phyloP scores from a whole-genome alignment of 2,113 vertebrate species.

The Hydropotes inermis region DNA sequence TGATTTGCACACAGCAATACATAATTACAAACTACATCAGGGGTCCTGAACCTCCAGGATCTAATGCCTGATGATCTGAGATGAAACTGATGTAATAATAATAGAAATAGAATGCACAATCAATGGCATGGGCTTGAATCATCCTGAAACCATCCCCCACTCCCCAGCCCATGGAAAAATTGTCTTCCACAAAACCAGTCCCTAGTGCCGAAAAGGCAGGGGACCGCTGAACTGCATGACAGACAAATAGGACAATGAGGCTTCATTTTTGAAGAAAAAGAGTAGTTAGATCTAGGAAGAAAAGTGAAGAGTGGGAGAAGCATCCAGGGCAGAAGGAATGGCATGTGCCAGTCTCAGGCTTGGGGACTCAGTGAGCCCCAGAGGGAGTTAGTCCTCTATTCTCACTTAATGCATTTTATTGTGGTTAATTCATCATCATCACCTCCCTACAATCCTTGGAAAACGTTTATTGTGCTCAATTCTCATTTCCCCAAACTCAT shows the following conservation, averaged over 20 bases:
- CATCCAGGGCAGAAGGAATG: not conserved
- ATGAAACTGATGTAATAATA: not conserved
- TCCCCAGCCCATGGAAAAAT: not conserved
- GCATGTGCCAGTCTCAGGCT: not conserved
- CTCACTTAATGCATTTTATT: not conserved
- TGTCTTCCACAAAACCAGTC: not conserved
- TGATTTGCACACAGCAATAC: not conserved
- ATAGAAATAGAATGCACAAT: not conserved
- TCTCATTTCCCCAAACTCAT: not conserved
- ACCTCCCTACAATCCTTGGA: not conserved
- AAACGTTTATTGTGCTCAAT: not conserved
- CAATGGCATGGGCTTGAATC: not conserved
- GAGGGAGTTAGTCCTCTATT: not conserved
- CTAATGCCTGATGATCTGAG: not conserved
- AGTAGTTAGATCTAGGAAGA: not conserved
- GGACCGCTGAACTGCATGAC: not conserved
- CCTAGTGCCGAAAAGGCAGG: not conserved
- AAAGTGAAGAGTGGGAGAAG: not conserved
- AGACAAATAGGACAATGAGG: not conserved
- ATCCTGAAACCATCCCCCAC: not conserved
- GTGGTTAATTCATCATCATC: not conserved
- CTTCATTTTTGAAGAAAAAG: not conserved
- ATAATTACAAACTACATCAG: not conserved
- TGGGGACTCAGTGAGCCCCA: not conserved
- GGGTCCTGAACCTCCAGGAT: not conserved